A percentile compares a stretch with the other conserved stretches of the same genome.
Evolutionary conservation across 2,113 vertebrate species (phyloP).

Genomic region (Malurus elegans): DNA sequence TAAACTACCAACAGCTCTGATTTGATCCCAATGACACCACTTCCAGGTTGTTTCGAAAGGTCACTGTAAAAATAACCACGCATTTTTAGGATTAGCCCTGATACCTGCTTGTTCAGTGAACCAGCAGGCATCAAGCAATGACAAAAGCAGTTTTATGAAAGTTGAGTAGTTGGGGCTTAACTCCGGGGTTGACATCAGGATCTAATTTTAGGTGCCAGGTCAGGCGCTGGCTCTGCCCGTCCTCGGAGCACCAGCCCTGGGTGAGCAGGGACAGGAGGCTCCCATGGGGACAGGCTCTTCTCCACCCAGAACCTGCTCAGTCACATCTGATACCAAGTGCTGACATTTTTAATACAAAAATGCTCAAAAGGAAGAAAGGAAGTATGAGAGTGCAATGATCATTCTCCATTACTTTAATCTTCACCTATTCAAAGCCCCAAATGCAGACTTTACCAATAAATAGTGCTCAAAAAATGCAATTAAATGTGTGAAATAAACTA

Average conservation of each 20-base stretch:
- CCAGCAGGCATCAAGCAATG: neutral
- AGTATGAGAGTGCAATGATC: neutral
- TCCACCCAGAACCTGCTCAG: neutral
- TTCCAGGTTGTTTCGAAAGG: neutral
- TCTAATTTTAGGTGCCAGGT: constrained; percentile 50
- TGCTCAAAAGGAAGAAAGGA: neutral
- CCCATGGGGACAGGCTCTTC: neutral
- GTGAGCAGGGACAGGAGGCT: neutral
- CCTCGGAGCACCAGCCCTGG: neutral
- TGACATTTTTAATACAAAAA: neutral
- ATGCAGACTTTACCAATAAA: neutral
- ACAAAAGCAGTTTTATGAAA: constrained; percentile 50
- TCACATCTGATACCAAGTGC: fast-evolving
- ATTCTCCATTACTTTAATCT: neutral
- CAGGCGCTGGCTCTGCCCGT: neutral
- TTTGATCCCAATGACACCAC: neutral
- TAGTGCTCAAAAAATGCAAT: neutral
- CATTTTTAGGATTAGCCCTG: constrained; percentile 12
- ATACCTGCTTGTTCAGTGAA: neutral
- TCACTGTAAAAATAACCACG: neutral
- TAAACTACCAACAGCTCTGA: neutral
- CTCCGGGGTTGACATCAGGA: neutral
- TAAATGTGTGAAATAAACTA: neutral
- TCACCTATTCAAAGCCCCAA: neutral
- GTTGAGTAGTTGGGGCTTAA: constrained; percentile 31